Percentiles rank a stretch among this genome's conserved stretches.
Conservation (phyloP, 2,113 vertebrate genomes). For the Trachemys scripta region DNA sequence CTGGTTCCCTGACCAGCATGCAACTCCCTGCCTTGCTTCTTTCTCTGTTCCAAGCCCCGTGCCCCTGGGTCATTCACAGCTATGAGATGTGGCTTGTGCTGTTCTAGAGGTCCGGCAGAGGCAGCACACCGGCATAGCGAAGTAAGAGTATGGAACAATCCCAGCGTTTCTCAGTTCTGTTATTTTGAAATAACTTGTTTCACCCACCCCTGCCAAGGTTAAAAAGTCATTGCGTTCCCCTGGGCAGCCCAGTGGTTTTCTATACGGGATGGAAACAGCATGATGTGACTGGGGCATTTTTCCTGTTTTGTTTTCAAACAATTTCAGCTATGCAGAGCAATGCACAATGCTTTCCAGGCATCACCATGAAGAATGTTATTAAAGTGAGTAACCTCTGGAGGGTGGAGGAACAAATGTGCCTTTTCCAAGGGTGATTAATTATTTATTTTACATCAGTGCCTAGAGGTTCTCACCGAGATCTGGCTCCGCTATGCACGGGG, state of each 20-base stretch:
- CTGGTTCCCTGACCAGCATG: not conserved
- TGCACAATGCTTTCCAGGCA: constrained; percentile 1
- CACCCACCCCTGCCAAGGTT: not conserved
- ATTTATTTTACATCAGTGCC: accelerated
- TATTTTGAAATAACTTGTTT: not conserved
- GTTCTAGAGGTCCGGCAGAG: not conserved
- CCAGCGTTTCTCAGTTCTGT: not conserved
- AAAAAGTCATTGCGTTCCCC: not conserved
- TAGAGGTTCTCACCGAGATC: not conserved
- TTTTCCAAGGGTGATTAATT: constrained; percentile 1
- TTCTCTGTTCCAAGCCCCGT: accelerated
- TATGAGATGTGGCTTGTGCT: accelerated
- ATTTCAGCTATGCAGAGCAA: not conserved
- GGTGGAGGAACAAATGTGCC: constrained; percentile 7
- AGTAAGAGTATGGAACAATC: not conserved
- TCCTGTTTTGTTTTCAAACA: constrained; percentile 26
- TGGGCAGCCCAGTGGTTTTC: not conserved
- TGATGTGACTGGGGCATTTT: not conserved
- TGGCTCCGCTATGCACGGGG: not conserved
- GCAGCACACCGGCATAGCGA: not conserved
- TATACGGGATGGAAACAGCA: not conserved
- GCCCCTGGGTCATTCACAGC: accelerated
- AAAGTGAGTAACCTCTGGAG: constrained; percentile 9
- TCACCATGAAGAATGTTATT: constrained; percentile 21
- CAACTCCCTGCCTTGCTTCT: not conserved